Base-by-base conservation (phyloP, 1,140 invertebrate species). In the Brachionus plicatilis region DNA sequence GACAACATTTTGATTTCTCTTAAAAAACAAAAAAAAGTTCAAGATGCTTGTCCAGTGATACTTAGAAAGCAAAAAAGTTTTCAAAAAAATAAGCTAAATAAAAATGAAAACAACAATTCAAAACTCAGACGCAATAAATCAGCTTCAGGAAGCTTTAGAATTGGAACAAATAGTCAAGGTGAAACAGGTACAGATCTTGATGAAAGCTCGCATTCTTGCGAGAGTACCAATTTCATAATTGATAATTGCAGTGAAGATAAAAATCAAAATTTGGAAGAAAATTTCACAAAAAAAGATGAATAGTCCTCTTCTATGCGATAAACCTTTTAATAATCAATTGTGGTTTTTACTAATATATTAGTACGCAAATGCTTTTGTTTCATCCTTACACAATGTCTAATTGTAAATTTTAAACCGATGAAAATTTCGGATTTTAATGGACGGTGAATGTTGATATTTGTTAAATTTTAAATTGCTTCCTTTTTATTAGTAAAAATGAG, bases 111-210 rank as follows among this genome's bases (percentile, higher is more conserved):
- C 17, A 41, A 14, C 0, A n/a, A 75, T 17, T 20, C 37, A 75
- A 47, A 12, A 27, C 24, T 76, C 12, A 33, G n/a, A 7, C 66
- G 33, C 9, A 68, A 68, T 20, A 72, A 20, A 43, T 72, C 37
- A 43, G n/a, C n/a, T 0, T 43, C 68, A 17, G 41, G 68, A 43
- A 72, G 41, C 17, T 72, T 72, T 43, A 68, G 27, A 33, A 17
- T 33, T 41, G 68, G 33, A 45, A 43, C 72, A 27, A 76, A 76
- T 50, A 76, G 72, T 29, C 72, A 76, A 50, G 72, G 72, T 3
- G 72, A 76, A 76, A 76, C 72, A 20, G 72, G 72, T 12, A 76
- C 72, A 12, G 72, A 76, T 76, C 47, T 50, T 53, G 72, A 76
- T 50, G 72, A 76, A 27, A 76, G 72, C 27, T 27, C 47, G 1